Evolutionary conservation across 2,113 vertebrate genomes (phyloP).

Genomic region (Azemiops feae): DNA sequence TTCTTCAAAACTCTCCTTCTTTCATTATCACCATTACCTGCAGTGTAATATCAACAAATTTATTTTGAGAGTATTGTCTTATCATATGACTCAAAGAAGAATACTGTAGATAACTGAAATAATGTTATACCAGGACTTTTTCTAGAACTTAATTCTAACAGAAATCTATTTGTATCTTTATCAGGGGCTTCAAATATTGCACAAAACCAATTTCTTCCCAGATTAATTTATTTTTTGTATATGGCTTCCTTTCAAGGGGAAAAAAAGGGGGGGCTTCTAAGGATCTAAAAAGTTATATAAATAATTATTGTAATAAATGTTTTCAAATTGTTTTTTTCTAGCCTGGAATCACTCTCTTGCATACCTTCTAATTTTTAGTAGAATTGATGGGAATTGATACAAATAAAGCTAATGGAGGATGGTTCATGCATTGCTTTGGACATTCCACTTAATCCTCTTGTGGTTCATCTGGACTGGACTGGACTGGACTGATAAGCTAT

Average conservation of each 20-base stretch:
- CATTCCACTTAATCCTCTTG: neutral
- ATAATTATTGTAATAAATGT: neutral
- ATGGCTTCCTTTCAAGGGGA: neutral
- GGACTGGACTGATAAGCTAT: constrained; percentile 12
- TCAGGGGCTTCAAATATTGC: neutral
- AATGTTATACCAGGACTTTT: neutral
- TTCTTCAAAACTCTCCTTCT: neutral
- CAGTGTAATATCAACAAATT: neutral
- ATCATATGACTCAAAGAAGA: neutral
- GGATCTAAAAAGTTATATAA: neutral
- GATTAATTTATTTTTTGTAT: neutral
- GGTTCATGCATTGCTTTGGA: neutral
- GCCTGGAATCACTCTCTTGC: neutral
- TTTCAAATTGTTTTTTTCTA: neutral
- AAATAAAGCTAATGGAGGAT: neutral
- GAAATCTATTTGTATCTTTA: neutral
- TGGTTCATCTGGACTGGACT: constrained; percentile 6
- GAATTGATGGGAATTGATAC: neutral
- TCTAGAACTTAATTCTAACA: neutral
- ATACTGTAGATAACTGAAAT: neutral
- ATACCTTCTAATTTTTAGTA: neutral
- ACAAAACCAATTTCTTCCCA: neutral
- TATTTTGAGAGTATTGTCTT: neutral
- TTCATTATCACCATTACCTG: neutral
- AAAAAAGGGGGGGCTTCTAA: neutral